These are phyloP conservation scores for Electrona antarctica DNA, from an alignment of 2,113 vertebrate species.

Conservation along the genomic window DNA sequence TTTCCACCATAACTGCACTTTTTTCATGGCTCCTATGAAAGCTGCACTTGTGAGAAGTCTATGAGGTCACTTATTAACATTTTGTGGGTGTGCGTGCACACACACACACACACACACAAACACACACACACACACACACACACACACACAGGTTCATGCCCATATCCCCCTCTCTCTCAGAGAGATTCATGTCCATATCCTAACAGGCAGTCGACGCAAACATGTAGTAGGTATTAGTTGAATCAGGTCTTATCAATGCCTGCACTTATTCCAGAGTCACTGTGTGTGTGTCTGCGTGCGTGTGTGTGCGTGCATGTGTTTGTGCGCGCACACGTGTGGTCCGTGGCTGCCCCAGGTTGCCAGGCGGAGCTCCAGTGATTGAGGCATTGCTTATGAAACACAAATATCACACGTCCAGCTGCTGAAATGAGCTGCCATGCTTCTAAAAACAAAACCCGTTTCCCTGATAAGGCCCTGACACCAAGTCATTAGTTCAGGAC, in stretches of 20 bases:
- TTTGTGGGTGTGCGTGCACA: constrained; percentile 41
- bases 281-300: too few relatives aligned
- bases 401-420: constrained; percentile 63
- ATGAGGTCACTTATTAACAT: constrained; percentile 69
- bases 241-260: constrained; percentile 70
- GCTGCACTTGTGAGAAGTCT: constrained; percentile 68
- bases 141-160: neutral
- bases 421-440: constrained; percentile 63
- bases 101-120: constrained; percentile 31
- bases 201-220: constrained; percentile 40
- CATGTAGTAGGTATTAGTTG: constrained; percentile 19
- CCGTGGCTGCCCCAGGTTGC: constrained; percentile 13
- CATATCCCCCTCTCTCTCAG: constrained; percentile 20
- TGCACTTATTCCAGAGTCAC: constrained; percentile 58
- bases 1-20: constrained; percentile 61
- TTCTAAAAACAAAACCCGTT: constrained; percentile 70
- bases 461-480: constrained; percentile 73
- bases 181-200: constrained; percentile 43
- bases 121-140: constrained; percentile 16
- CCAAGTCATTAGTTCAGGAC: constrained; percentile 66
- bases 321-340: too few relatives aligned
- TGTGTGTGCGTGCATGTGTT: too few relatives aligned
- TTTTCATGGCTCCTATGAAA: constrained; percentile 70
- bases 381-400: constrained; percentile 60
- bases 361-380: constrained; percentile 35